Percentiles rank a stretch among this genome's conserved stretches.
Conservation (phyloP, 2,888 invertebrate species). For the Patella caerulea region DNA sequence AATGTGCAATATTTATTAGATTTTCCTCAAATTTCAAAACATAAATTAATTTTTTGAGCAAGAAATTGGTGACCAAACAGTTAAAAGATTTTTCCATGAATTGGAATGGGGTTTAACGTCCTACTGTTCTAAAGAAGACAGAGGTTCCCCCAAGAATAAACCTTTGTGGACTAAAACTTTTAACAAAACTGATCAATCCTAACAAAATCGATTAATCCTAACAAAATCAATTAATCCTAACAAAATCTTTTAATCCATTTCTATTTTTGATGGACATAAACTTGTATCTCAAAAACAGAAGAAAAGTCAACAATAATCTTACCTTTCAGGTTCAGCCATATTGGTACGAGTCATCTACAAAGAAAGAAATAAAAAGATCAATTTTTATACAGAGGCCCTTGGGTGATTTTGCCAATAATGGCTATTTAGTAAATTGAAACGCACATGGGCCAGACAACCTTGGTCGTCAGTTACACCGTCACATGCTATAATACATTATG, state of each 20-base stretch:
- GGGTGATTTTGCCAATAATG: slow-evolving; percentile 16
- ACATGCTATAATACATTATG: not conserved
- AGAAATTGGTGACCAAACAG: too few species aligned
- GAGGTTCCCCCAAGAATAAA: not conserved
- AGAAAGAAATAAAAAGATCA: not conserved
- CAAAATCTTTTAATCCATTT: too few species aligned
- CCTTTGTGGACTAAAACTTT: not conserved
- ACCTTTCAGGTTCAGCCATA: slow-evolving; percentile 48
- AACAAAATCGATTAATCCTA: too few species aligned
- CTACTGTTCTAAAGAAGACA: too few species aligned
- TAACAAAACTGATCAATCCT: not conserved
- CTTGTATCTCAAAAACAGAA: too few species aligned
- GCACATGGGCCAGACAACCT: not conserved
- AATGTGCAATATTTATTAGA: too few species aligned
- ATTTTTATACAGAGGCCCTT: not conserved
- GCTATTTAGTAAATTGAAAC: slow-evolving; percentile 21
- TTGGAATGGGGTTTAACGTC: too few species aligned
- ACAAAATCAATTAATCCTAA: not conserved
- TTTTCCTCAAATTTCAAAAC: too few species aligned
- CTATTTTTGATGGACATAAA: too few species aligned
- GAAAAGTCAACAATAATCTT: slow-evolving; percentile 9
- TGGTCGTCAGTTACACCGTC: not conserved
- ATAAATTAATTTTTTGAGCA: too few species aligned
- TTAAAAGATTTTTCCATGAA: too few species aligned
- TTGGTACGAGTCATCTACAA: slow-evolving; percentile 15